Evolutionary conservation across 2,113 vertebrate genomes (phyloP).

Genomic region (Nibea albiflora): DNA sequence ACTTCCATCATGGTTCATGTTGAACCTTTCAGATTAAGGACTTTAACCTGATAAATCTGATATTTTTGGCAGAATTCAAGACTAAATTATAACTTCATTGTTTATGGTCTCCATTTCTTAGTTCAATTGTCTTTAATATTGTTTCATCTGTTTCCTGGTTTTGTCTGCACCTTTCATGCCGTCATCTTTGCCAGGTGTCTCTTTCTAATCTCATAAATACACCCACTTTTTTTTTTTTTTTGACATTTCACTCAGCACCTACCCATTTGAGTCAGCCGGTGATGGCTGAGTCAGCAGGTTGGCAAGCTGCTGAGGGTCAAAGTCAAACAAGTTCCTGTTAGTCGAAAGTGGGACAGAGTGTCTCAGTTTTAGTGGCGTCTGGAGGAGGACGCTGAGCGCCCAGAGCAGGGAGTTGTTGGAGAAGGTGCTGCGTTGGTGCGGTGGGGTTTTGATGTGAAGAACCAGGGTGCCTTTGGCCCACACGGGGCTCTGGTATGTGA

Average conservation of each 20-base stretch:
- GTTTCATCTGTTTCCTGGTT: neutral
- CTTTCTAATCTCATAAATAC: neutral
- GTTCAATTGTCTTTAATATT: neutral
- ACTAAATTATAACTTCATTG: neutral
- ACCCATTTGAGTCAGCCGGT: conserved; percentile 75
- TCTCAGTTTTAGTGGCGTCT: conserved; percentile 83
- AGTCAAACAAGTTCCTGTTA: conserved; percentile 65
- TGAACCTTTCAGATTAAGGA: no score
- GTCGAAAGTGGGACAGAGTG: conserved; percentile 68
- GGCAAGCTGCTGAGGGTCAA: conserved; percentile 70
- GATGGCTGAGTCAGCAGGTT: conserved; percentile 65
- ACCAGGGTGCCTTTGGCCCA: conserved; percentile 84
- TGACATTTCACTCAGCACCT: neutral
- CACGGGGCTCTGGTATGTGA: conserved; percentile 41
- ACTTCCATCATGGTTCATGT: no score
- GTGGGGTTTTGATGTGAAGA: conserved; percentile 76
- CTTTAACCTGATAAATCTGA: no score
- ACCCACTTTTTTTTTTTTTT: neutral
- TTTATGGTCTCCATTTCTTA: neutral
- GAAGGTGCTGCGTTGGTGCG: conserved; percentile 62
- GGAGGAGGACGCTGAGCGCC: conserved; percentile 84
- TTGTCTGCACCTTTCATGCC: neutral
- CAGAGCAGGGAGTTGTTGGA: conserved; percentile 82
- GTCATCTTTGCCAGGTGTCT: neutral
- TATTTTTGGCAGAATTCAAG: neutral